Percentiles rank a stretch among this genome's conserved stretches.
Evolutionary conservation across 2,113 vertebrate species (phyloP).

Genomic region (Aphyosemion australe): DNA sequence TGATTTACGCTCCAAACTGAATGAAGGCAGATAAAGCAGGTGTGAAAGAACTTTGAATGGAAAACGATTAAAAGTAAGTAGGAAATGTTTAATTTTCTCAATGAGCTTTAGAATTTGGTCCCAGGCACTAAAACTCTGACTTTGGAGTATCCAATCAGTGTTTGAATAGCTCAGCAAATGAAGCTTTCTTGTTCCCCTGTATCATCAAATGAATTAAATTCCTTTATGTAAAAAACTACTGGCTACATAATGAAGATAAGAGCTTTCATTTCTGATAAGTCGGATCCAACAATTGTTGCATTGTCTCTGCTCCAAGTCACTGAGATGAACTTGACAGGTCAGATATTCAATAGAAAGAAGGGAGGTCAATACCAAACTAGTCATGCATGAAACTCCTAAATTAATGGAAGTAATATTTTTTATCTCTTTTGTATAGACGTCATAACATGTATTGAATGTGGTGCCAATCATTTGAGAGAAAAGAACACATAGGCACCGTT

Average conservation of each 20-base stretch:
- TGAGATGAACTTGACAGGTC: constrained; percentile 54
- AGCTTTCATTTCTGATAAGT: constrained; percentile 67
- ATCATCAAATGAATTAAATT: constrained; percentile 52
- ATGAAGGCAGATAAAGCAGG: constrained; percentile 61
- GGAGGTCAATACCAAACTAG: constrained; percentile 23
- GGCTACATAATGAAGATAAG: constrained; percentile 62
- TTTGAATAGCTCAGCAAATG: constrained; percentile 70
- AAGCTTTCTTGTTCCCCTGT: constrained; percentile 38
- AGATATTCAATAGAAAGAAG: constrained; percentile 42
- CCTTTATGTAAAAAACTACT: constrained; percentile 41
- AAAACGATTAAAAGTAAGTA: constrained; percentile 65
- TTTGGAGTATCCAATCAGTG: constrained; percentile 58
- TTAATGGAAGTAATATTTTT: constrained; percentile 14
- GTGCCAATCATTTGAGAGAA: constrained; percentile 16
- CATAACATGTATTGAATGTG: constrained; percentile 8
- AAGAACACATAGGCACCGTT: constrained; percentile 16
- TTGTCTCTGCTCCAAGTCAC: constrained; percentile 50
- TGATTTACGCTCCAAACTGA: constrained; percentile 50
- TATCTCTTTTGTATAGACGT: constrained; percentile 9
- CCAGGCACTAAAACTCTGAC: constrained; percentile 36
- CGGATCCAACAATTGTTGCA: constrained; percentile 39
- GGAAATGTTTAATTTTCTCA: constrained; percentile 68
- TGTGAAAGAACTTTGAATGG: constrained; percentile 58
- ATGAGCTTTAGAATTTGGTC: constrained; percentile 59
- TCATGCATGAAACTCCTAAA: constrained; percentile 37